Base-by-base conservation (phyloP, 2,888 invertebrate species). In the Chelonus formosanus region DNA sequence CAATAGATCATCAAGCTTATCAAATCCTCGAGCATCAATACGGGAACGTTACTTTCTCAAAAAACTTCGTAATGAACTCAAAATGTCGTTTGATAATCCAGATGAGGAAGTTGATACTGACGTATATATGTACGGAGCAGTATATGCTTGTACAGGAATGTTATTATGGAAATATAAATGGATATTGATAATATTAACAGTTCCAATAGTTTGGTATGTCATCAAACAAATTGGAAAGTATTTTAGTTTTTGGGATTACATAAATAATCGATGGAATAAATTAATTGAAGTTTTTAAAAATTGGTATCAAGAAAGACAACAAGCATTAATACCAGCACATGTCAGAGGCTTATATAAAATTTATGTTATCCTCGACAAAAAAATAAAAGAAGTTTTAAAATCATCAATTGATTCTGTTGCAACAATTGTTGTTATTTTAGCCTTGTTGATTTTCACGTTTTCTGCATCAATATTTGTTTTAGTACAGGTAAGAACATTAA, bases 141-240 rank as follows among this genome's bases (percentile, higher is more conserved):
- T 95, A 73, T 95, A 94, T 86, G 92, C 92, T 3, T 95, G 96
- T 75, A 85, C 91, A 5, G 89, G 92, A 61, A 94, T 96, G 85
- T 87, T 95, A 40, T 87, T 96, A 10, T 96, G 95, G 91, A 92
- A 93, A 75, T 91, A 96, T 78, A 88, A 92, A 60, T 94, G 95
- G 92, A 85, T 95, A 66, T 84, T 94, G 71, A 90, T 92, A 5
- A 87, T 96, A 34, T 86, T 94, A 60, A 88, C 92, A 1, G 87
- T 96, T 73, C 95, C 95, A 5, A 86, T 95, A 63, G 86, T 89
- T 0, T 90, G 93, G 73, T 92, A 92, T 81, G 84, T 88, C 6
- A 76, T 92, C 8, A 89, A 89, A 73, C 79, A 83, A 70, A 71
- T 86, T 20, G 85, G 87, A 80, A 77, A 77, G 78, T 84, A 77